phyloP scores from a whole-genome alignment of 2,888 invertebrate genomes.

The Pammene fasciana region DNA sequence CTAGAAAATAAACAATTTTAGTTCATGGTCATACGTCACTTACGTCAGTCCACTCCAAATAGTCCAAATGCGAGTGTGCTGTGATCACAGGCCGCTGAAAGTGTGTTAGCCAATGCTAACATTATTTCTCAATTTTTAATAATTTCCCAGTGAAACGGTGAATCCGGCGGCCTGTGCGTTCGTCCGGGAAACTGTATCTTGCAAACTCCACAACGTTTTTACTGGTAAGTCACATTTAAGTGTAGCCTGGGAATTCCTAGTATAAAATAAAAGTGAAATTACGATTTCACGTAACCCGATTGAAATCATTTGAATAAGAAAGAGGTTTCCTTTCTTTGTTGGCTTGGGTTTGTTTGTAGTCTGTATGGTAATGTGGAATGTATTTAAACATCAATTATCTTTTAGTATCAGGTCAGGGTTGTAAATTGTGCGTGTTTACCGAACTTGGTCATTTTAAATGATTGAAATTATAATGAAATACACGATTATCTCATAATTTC shows the following conservation, averaged over 20 bases:
- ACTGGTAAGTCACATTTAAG: slow-evolving; percentile 47
- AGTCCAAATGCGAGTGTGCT: slow-evolving; percentile 65
- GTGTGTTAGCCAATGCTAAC: slow-evolving; percentile 59
- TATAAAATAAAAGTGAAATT: slow-evolving; percentile 49
- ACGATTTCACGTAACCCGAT: slow-evolving; percentile 51
- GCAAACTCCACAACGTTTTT: slow-evolving; percentile 35
- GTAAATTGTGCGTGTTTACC: slow-evolving; percentile 19
- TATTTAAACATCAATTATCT: slow-evolving; percentile 3
- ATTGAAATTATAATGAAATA: slow-evolving; percentile 1
- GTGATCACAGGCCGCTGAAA: slow-evolving; percentile 43
- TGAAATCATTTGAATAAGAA: slow-evolving; percentile 60
- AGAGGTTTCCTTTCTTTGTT: slow-evolving; percentile 52
- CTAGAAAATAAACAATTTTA: slow-evolving; percentile 44
- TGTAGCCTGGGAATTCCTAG: slow-evolving; percentile 26
- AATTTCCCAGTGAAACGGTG: slow-evolving; percentile 50
- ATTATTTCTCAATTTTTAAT: slow-evolving; percentile 57
- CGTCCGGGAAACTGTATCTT: slow-evolving; percentile 42
- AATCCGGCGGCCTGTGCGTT: slow-evolving; percentile 47
- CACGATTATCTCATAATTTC: background rate
- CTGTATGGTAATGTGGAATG: slow-evolving; percentile 46
- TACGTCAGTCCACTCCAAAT: slow-evolving; percentile 56
- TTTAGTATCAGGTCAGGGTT: slow-evolving; percentile 34
- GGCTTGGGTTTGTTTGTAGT: slow-evolving; percentile 51
- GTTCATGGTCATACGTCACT: slow-evolving; percentile 36
- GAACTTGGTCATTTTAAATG: slow-evolving; percentile 2